phyloP scores from a whole-genome alignment of 2,888 invertebrate species.

The Aporophyla lueneburgensis region DNA sequence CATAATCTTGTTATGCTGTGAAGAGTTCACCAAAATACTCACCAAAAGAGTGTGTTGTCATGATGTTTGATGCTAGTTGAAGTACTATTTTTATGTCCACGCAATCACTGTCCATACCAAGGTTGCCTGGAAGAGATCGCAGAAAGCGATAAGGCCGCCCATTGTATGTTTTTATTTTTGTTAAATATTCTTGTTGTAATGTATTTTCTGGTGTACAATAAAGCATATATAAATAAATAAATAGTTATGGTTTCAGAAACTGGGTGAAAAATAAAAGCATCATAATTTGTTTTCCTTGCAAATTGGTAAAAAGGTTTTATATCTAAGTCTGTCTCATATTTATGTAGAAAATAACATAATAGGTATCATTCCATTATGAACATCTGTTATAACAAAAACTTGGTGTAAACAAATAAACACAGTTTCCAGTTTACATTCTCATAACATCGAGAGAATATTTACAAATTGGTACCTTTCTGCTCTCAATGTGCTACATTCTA shows the following conservation, averaged over 20 bases:
- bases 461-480: slow-evolving; percentile 21
- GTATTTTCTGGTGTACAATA: too few species aligned
- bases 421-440: slow-evolving; percentile 2
- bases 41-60: neutral
- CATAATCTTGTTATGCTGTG: neutral
- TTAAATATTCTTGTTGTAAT: too few species aligned
- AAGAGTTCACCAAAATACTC: neutral
- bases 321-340: neutral
- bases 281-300: neutral
- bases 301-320: too few species aligned
- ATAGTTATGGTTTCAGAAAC: slow-evolving; percentile 8
- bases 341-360: too few species aligned
- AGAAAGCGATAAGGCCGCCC: too few species aligned
- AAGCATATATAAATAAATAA: too few species aligned
- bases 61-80: neutral
- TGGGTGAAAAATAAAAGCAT: neutral
- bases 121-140: too few species aligned
- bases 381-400: slow-evolving; percentile 9
- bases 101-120: too few species aligned
- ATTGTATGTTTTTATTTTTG: too few species aligned
- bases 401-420: slow-evolving; percentile 18
- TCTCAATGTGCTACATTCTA: slow-evolving; percentile 10
- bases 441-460: slow-evolving; percentile 44
- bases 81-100: too few species aligned
- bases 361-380: slow-evolving; percentile 10